Base-by-base conservation (phyloP, 2,113 vertebrate genomes). In the Trogon melanurus region DNA sequence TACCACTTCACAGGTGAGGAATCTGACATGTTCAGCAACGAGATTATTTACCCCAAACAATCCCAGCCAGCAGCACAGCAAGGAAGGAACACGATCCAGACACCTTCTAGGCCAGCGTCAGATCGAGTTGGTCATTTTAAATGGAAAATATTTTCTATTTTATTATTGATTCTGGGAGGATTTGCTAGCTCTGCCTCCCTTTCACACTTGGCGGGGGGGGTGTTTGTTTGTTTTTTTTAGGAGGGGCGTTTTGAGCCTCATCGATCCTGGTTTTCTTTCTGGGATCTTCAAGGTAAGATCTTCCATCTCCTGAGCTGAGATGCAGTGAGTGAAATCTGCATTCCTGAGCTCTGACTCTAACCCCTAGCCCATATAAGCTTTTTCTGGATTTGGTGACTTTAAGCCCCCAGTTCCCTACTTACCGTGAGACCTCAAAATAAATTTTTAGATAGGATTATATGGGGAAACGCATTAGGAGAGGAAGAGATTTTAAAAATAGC, bases 401-500 rank as follows among this genome's bases (percentile, higher is more conserved):
- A 95, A 95, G 32, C 20, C 36, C 61, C 21, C 30, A 70, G n/a
- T 60, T 90, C 57, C 85, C 65, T 88, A 78, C 81, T 87, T 89
- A 91, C 22, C 67, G 21, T 5, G 3, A 64, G 58, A 13, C 66
- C 89, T 94, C 71, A 62, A 88, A 95, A 91, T 91, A 83, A 41
- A 48, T 53, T 81, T 95, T 92, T 51, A 88, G 81, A 88, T 79
- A 91, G 82, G 93, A 94, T 95, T 95, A 94, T 60, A 50, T 13
- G 45, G 57, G 57, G 61, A 92, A 67, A 90, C 3, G 3, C 65
- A 81, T 92, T 91, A 92, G 58, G 65, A 94, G 66, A 91, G 48
- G 61, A 83, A 91, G 45, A 60, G 60, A 71, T 51, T 86, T 96
- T 74, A 48, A 92, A 96, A 95, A 95, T 89, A 96, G 66, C 66